phyloP scores from a whole-genome alignment of 2,797 vertebrate species.

The Acanthiza pusilla region DNA sequence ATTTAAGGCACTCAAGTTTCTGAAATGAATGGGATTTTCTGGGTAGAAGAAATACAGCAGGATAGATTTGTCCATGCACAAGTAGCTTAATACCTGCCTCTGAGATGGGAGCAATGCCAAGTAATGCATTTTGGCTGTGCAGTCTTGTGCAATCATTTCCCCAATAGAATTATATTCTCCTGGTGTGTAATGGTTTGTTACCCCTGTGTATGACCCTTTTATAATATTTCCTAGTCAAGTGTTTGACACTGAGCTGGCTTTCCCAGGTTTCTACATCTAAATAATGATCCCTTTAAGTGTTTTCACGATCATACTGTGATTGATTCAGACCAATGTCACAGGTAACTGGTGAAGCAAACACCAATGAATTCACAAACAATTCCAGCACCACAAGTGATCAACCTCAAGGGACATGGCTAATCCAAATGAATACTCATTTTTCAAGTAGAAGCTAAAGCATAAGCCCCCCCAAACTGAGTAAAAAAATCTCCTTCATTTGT shows the following conservation, averaged over 20 bases:
- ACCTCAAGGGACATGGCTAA: neutral
- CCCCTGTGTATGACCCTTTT: neutral
- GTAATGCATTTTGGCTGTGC: neutral
- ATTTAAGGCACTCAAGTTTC: slow-evolving; percentile 14
- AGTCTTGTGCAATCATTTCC: neutral
- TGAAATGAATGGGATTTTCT: slow-evolving; percentile 26
- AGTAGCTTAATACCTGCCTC: neutral
- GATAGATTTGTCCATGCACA: neutral
- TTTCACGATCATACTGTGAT: neutral
- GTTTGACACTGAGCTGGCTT: neutral
- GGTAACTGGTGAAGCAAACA: neutral
- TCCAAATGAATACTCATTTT: neutral
- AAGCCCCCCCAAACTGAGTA: neutral
- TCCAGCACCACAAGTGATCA: neutral
- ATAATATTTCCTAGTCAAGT: neutral
- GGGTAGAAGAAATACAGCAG: neutral
- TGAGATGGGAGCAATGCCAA: neutral
- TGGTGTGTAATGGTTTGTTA: neutral
- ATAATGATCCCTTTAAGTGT: slow-evolving; percentile 27
- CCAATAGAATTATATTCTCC: neutral
- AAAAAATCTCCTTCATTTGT: neutral
- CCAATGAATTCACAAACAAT: neutral
- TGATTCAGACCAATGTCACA: slow-evolving; percentile 29
- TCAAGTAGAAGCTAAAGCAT: neutral
- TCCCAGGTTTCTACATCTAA: neutral